phyloP scores from a whole-genome alignment of 2,113 vertebrate genomes.

The Charadrius vociferus region DNA sequence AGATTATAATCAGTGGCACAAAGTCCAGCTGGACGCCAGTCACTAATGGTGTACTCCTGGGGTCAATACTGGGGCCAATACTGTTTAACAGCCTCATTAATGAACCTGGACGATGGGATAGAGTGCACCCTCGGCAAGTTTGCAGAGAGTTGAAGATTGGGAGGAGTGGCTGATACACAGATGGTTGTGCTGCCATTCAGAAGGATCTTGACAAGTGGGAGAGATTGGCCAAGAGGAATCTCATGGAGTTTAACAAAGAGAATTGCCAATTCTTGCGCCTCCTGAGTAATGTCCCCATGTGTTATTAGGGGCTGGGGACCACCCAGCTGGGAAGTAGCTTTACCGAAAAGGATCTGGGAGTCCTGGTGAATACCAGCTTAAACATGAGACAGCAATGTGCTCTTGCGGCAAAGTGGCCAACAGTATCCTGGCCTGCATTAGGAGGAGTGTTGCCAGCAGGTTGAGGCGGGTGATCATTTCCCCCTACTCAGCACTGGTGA shows the following conservation, averaged over 20 bases:
- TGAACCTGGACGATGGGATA: not conserved
- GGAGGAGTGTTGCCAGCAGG: not conserved
- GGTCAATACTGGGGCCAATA: not conserved
- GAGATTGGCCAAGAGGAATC: not conserved
- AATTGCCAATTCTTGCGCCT: not conserved
- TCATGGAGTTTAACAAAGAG: not conserved
- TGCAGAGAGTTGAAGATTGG: not conserved
- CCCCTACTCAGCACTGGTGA: not conserved
- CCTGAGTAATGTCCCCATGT: not conserved
- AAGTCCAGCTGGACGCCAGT: not conserved
- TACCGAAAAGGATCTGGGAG: not conserved
- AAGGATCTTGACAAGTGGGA: not conserved
- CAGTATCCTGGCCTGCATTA: not conserved
- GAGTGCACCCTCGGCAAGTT: not conserved
- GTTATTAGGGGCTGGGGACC: not conserved
- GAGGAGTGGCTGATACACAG: not conserved
- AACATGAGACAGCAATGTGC: not conserved
- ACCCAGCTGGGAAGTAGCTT: not conserved
- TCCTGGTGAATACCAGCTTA: not conserved
- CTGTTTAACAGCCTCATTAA: not conserved
- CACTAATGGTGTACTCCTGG: not conserved
- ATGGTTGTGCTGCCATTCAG: not conserved
- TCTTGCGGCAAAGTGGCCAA: not conserved
- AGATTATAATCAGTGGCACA: not conserved
- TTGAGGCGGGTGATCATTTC: not conserved